Conservation (phyloP, 2,797 vertebrate species). For the Gastrophryne carolinensis region DNA sequence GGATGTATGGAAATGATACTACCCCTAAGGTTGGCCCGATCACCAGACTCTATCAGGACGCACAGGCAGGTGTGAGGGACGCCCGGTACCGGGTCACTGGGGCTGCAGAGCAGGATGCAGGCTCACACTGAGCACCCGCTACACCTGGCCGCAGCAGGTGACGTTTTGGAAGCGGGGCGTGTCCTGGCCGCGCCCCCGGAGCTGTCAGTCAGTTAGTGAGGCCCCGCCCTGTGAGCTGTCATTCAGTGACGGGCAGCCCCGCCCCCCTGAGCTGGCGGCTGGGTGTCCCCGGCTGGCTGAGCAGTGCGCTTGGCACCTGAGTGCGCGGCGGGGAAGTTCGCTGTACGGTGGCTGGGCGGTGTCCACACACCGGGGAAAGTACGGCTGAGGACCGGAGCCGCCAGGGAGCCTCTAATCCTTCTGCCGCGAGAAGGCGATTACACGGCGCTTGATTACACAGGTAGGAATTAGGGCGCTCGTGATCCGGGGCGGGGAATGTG, state of each 20-base stretch:
- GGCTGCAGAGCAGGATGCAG: too few species aligned
- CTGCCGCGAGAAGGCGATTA: slow-evolving; percentile 27
- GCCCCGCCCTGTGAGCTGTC: too few species aligned
- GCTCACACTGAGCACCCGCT: neutral
- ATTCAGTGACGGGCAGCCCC: neutral
- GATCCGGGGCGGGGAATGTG: too few species aligned
- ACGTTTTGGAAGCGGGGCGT: slow-evolving; percentile 20
- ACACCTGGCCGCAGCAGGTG: slow-evolving; percentile 18
- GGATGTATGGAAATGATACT: too few species aligned
- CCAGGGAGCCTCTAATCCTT: neutral
- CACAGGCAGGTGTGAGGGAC: too few species aligned
- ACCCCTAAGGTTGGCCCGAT: too few species aligned
- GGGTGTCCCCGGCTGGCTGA: neutral
- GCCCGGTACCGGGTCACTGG: too few species aligned
- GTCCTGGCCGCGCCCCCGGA: neutral
- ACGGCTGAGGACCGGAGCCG: neutral
- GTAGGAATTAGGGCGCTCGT: slow-evolving; percentile 13
- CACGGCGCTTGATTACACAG: slow-evolving; percentile 22
- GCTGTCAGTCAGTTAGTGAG: too few species aligned
- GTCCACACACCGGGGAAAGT: neutral
- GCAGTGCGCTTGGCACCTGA: neutral
- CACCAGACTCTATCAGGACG: too few species aligned
- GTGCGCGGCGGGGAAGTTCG: slow-evolving; percentile 16
- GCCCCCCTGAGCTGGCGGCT: neutral
- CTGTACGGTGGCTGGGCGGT: neutral